Percentiles rank a stretch among this genome's conserved stretches.
phyloP scores from a whole-genome alignment of 2,797 vertebrate species.

The Takifugu rubripes region DNA sequence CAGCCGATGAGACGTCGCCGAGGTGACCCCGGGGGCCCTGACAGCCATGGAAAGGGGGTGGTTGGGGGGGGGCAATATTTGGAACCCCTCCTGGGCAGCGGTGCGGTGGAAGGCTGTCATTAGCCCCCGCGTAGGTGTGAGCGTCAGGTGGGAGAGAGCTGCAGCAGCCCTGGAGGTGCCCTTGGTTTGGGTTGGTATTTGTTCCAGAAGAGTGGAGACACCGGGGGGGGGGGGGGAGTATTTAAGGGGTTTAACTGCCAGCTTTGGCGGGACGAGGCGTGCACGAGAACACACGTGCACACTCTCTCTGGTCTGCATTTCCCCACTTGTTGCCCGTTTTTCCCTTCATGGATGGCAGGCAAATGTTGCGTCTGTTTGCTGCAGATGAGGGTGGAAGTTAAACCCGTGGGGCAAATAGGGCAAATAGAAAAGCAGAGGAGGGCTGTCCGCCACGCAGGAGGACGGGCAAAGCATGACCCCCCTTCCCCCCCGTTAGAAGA shows the following conservation, averaged over 20 bases:
- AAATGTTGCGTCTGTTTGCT: too few species aligned
- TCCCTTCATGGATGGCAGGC: too few species aligned
- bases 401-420: too few species aligned
- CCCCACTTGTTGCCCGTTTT: too few species aligned
- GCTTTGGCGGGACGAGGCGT: constrained; percentile 17
- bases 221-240: constrained; percentile 40
- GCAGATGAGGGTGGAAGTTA: too few species aligned
- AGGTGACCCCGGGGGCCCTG: constrained; percentile 35
- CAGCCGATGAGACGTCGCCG: constrained; percentile 21
- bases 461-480: too few species aligned
- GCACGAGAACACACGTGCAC: neutral
- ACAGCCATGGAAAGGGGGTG: constrained; percentile 26
- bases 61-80: constrained; percentile 34
- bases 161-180: constrained; percentile 76
- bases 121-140: constrained; percentile 60
- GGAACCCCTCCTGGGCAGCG: constrained; percentile 41
- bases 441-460: too few species aligned
- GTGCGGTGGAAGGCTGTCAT: constrained; percentile 58
- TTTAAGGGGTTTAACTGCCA: constrained; percentile 38
- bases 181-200: constrained; percentile 72
- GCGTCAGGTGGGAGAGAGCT: constrained; percentile 62
- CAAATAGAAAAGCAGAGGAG: too few species aligned
- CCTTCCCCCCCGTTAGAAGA: too few species aligned
- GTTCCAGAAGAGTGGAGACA: constrained; percentile 68
- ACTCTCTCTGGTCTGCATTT: constrained; percentile 16